Conservation (phyloP, 2,113 vertebrate genomes). For the Picathartes gymnocephalus region DNA sequence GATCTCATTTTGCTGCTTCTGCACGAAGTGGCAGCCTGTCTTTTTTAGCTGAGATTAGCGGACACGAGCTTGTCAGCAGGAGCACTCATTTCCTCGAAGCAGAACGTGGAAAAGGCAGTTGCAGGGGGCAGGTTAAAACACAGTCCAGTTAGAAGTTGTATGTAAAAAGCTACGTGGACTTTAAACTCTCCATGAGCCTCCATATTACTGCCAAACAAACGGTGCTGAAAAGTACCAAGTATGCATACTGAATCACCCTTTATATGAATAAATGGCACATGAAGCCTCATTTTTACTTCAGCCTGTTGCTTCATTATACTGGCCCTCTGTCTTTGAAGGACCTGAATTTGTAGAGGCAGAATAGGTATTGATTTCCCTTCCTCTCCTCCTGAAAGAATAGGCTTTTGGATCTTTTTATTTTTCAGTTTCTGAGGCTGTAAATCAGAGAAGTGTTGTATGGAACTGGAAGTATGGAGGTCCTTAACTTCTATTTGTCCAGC, state of each 20-base stretch:
- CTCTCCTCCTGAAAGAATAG: neutral
- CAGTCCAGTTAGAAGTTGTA: neutral
- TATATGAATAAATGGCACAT: neutral
- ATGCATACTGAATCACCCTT: neutral
- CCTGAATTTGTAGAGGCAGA: neutral
- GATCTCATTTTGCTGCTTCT: neutral
- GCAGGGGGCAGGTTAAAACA: neutral
- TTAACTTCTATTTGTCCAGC: neutral
- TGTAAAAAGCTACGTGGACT: neutral
- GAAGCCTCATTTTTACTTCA: neutral
- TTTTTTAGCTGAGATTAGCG: neutral
- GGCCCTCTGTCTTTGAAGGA: neutral
- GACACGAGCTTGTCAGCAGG: neutral
- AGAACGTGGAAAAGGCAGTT: neutral
- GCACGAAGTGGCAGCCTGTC: constrained; percentile 16
- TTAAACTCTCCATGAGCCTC: neutral
- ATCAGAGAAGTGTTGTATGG: neutral
- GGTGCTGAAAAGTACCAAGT: neutral
- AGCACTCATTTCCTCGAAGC: neutral
- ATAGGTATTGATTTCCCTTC: neutral
- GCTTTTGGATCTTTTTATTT: neutral
- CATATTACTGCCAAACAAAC: neutral
- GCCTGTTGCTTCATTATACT: neutral
- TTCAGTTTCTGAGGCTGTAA: neutral
- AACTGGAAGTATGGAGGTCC: neutral